A percentile compares a stretch with the other conserved stretches of the same genome.
Conservation (phyloP, 2,888 invertebrate species). For the Eristalis arbustorum region DNA sequence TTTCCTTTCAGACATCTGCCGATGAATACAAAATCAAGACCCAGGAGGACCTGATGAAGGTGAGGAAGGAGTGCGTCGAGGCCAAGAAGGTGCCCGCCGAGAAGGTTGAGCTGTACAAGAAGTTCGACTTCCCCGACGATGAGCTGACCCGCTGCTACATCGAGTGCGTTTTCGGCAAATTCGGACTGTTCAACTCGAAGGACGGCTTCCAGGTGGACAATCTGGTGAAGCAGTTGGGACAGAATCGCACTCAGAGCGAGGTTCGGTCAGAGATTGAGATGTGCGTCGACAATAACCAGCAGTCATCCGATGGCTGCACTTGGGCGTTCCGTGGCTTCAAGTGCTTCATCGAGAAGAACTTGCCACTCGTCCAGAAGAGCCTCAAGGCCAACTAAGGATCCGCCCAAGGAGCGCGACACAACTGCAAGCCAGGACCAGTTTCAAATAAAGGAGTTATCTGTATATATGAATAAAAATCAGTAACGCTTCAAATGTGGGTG, state of each 20-base stretch:
- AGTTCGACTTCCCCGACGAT: conserved; percentile 79
- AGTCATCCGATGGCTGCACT: conserved; percentile 76
- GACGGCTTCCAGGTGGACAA: conserved; percentile 79
- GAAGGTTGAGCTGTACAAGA: conserved; percentile 78
- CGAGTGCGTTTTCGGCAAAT: conserved; percentile 79
- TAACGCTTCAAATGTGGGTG: not conserved
- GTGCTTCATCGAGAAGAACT: conserved; percentile 79
- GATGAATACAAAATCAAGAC: conserved; percentile 78
- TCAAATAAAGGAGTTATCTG: conserved; percentile 41
- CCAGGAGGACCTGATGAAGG: conserved; percentile 77
- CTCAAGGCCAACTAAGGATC: conserved; percentile 75
- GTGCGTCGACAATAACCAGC: conserved; percentile 79
- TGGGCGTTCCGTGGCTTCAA: conserved; percentile 80
- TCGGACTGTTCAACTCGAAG: conserved; percentile 78
- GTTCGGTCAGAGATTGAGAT: conserved; percentile 77
- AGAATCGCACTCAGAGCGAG: conserved; percentile 77
- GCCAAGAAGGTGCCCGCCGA: conserved; percentile 77
- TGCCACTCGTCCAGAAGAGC: conserved; percentile 78
- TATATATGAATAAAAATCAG: conserved; percentile 54
- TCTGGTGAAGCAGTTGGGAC: conserved; percentile 78
- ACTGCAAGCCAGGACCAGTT: conserved; percentile 40
- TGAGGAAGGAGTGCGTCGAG: conserved; percentile 78
- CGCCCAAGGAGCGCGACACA: not conserved
- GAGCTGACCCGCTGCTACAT: conserved; percentile 79
- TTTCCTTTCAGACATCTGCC: conserved; percentile 74